A percentile compares a stretch with the other conserved stretches of the same genome.
These are phyloP conservation scores for Aptenodytes forsteri DNA, from an alignment of 2,113 vertebrate species.

Conservation along the genomic window DNA sequence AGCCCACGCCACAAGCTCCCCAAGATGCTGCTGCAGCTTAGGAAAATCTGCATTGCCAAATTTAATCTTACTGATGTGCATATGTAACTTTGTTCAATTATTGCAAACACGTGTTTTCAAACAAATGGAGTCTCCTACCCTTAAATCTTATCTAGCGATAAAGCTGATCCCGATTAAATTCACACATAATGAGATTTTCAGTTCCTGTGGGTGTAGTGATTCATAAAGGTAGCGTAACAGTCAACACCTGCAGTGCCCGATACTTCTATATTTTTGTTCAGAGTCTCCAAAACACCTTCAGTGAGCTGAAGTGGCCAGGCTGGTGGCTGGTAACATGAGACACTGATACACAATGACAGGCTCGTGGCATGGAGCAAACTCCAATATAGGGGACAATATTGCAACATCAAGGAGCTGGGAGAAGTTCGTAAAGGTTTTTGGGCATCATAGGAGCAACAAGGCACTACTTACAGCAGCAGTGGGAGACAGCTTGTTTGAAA, in stretches of 20 bases:
- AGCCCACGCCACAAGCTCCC: neutral
- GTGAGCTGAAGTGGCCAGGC: neutral
- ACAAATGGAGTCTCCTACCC: neutral
- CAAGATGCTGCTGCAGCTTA: neutral
- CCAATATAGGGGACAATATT: neutral
- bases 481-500: neutral
- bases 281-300: neutral
- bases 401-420: neutral
- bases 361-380: fast-evolving
- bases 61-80: neutral
- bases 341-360: neutral
- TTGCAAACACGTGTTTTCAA: neutral
- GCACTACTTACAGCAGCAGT: neutral
- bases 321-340: neutral
- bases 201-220: neutral
- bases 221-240: neutral
- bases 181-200: neutral
- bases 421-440: neutral
- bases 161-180: conserved; percentile 11
- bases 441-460: neutral
- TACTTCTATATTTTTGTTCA: neutral
- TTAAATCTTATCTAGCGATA: neutral
- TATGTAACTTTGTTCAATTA: neutral
- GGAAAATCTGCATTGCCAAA: neutral
- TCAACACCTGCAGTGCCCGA: neutral